These are phyloP conservation scores for Synchiropus splendidus DNA, from an alignment of 2,113 vertebrate genomes.

Conservation along the genomic window DNA sequence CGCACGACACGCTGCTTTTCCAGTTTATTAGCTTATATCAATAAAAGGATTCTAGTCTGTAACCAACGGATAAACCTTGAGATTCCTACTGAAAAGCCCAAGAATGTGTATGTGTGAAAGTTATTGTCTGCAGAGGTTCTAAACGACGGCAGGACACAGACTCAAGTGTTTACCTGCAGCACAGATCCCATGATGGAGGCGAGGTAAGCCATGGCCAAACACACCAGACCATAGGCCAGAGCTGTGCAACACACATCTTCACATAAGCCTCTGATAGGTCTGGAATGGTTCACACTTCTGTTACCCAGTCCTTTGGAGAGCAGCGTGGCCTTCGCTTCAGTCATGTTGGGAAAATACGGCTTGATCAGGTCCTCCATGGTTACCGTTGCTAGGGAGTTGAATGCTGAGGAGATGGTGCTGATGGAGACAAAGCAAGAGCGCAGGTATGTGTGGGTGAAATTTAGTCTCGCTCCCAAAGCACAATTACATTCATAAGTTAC, in stretches of 20 bases:
- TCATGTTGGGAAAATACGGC: slow-evolving; percentile 74
- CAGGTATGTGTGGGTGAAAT: background rate
- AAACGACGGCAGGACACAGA: too few relatives aligned
- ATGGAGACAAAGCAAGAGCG: background rate
- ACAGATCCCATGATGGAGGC: slow-evolving; percentile 88
- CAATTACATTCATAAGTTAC: too few relatives aligned
- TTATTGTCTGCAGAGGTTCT: too few relatives aligned
- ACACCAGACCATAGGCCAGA: slow-evolving; percentile 81
- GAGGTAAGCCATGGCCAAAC: slow-evolving; percentile 91
- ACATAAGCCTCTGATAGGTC: too few relatives aligned
- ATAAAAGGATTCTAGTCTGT: too few relatives aligned
- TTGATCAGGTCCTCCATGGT: slow-evolving; percentile 94
- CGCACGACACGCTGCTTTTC: too few relatives aligned
- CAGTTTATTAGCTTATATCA: too few relatives aligned
- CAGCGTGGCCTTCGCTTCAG: slow-evolving; percentile 73
- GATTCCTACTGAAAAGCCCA: too few relatives aligned
- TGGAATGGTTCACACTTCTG: background rate
- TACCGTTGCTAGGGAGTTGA: slow-evolving; percentile 91
- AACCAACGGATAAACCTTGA: too few relatives aligned
- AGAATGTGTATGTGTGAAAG: too few relatives aligned
- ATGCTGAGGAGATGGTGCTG: slow-evolving; percentile 95
- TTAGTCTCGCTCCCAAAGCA: too few relatives aligned
- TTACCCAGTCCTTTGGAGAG: slow-evolving; percentile 85
- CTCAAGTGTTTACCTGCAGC: slow-evolving; percentile 72
- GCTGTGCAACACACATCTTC: slow-evolving; percentile 54